Base-by-base conservation (phyloP, 37 sponge, comb jelly and placozoan genomes). In the Halisarca cf. caerulea region DNA sequence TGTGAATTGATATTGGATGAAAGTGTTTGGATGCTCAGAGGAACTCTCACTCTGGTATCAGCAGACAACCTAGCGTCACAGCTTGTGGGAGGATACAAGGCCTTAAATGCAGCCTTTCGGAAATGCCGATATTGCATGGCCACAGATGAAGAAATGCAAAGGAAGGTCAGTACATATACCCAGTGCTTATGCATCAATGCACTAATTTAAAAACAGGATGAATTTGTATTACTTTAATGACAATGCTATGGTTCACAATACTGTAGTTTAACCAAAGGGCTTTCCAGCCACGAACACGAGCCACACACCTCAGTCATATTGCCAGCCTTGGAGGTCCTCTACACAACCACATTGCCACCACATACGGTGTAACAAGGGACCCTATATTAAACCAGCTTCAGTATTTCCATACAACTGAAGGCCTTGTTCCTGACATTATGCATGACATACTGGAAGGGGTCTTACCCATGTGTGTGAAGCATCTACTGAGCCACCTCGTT, bases 391-490 rank as follows among this genome's bases (percentile, higher is more conserved):
- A 91, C 58, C 38, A 58, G 1, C 87, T 62, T 8, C 34, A 78
- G 43, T 91, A 74, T 45, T 91, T 91, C 40, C 92, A 91, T 78
- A 86, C 84, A 0, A 85, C 82, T 2, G 78, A 83, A 20, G 93
- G 93, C 20, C 73, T 92, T 20, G 86, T 80, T 9, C 87, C 87
- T 27, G 93, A 89, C 57, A 68, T 92, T 2, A 88, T 92, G 89
- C 92, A 92, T 25, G 92, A 92, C 79, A 30, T 92, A 5, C 62
- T 92, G 51, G 89, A 89, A 43, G 92, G 92, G 2, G 60, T 51
- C 27, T 25, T 84, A 7, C 62, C 21, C 7, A 54, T 72, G 3
- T 75, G 39, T 24, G 78, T 79, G 39, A 88, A 84, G 42, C 68
- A 83, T 7, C 59, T 79, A 20, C 66, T 88, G 0, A 70, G 39